Percentiles rank a stretch among this genome's conserved stretches.
These are phyloP conservation scores for Sylvia borin DNA, from an alignment of 2,797 vertebrate genomes.

Conservation along the genomic window DNA sequence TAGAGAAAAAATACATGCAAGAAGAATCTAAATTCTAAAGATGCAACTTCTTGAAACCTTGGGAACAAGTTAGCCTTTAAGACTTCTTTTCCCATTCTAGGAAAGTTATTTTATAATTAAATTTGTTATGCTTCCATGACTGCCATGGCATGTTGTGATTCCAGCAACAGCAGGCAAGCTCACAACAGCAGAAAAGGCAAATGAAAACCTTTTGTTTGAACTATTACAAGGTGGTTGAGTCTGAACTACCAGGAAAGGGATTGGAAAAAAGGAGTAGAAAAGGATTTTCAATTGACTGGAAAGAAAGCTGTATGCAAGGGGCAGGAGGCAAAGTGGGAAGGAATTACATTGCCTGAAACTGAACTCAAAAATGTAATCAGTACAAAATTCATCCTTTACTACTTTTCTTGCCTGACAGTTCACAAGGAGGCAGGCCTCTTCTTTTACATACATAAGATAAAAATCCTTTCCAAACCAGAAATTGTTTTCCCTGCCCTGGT, in stretches of 20 bases:
- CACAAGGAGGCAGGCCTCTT: neutral
- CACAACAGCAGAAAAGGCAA: neutral
- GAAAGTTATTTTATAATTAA: neutral
- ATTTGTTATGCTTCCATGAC: neutral
- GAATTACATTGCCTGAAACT: neutral
- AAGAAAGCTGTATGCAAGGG: neutral
- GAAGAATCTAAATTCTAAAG: neutral
- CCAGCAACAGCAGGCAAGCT: neutral
- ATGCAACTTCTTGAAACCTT: neutral
- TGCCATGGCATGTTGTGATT: neutral
- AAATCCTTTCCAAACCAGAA: neutral
- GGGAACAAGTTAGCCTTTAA: neutral
- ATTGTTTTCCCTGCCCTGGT: neutral
- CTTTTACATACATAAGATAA: neutral
- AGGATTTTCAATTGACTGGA: neutral
- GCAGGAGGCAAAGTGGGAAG: neutral
- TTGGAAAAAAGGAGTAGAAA: neutral
- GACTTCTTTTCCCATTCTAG: neutral
- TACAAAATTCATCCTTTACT: neutral
- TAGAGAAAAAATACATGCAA: neutral
- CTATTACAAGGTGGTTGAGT: neutral
- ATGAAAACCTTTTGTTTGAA: neutral
- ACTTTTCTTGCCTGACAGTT: neutral
- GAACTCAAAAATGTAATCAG: neutral
- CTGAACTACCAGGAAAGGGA: neutral